Evolutionary conservation across 2,113 vertebrate genomes (phyloP).

Genomic region (Pontoporia blainvillei): DNA sequence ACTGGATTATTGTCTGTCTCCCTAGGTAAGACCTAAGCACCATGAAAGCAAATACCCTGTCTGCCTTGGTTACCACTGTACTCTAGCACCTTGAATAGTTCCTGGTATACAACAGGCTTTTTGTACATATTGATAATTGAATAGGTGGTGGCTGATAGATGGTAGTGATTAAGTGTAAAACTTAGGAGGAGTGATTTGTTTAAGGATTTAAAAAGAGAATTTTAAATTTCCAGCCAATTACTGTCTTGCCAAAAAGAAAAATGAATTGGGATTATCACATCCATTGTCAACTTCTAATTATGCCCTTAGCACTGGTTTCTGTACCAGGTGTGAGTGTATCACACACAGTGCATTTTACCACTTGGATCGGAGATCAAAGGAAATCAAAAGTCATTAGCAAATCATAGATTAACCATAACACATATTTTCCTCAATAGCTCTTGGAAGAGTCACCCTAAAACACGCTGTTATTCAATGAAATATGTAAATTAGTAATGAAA

Average conservation of each 20-base stretch:
- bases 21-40: background rate
- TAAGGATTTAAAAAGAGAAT: background rate
- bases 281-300: background rate
- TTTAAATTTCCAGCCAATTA: slow-evolving; percentile 20
- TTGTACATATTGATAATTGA: background rate
- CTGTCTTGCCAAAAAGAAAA: background rate
- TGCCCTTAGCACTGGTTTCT: background rate
- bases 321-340: background rate
- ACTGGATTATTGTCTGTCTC: background rate
- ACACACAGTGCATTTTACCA: background rate
- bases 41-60: background rate
- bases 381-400: background rate
- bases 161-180: background rate
- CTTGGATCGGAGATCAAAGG: background rate
- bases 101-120: background rate
- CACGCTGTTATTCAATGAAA: background rate
- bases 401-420: background rate
- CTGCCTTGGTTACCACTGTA: background rate
- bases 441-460: background rate
- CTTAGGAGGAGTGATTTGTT: background rate
- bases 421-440: background rate
- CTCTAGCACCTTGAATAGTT: background rate
- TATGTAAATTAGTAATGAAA: background rate
- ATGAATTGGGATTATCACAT: background rate
- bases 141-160: background rate